Evolutionary conservation across 2,888 invertebrate genomes (phyloP).

Genomic region (Leucophenga montana): DNA sequence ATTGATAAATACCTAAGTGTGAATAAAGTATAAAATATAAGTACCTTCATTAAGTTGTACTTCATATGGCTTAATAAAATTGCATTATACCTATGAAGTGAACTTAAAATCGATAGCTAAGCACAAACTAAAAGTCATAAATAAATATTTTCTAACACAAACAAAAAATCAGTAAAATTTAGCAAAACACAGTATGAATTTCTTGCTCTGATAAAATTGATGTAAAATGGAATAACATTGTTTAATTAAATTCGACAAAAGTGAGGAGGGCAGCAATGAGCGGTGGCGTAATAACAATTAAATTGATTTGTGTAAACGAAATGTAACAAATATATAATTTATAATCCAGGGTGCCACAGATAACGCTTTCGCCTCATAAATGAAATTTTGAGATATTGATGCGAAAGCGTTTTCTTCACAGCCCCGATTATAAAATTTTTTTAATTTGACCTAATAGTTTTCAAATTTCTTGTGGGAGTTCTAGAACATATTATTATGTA

Average conservation of each 20-base stretch:
- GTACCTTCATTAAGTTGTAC: background rate
- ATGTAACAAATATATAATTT: background rate
- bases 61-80: background rate
- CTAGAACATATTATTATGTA: background rate
- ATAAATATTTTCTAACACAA: slow-evolving; percentile 38
- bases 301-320: background rate
- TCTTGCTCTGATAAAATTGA: slow-evolving; percentile 8
- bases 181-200: slow-evolving; percentile 68
- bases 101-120: too few species aligned
- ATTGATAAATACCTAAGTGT: background rate
- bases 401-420: too few species aligned
- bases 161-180: slow-evolving; percentile 28
- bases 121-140: slow-evolving; percentile 1
- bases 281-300: slow-evolving; percentile 2
- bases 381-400: too few species aligned
- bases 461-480: background rate
- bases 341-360: too few species aligned
- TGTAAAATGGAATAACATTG: background rate
- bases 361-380: too few species aligned
- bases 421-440: too few species aligned
- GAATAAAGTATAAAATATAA: background rate
- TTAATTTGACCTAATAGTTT: background rate
- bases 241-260: background rate
- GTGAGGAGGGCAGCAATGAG: slow-evolving; percentile 10
- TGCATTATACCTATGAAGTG: too few species aligned